Base-by-base conservation (phyloP, 2,113 vertebrate species). In the Scortum barcoo region DNA sequence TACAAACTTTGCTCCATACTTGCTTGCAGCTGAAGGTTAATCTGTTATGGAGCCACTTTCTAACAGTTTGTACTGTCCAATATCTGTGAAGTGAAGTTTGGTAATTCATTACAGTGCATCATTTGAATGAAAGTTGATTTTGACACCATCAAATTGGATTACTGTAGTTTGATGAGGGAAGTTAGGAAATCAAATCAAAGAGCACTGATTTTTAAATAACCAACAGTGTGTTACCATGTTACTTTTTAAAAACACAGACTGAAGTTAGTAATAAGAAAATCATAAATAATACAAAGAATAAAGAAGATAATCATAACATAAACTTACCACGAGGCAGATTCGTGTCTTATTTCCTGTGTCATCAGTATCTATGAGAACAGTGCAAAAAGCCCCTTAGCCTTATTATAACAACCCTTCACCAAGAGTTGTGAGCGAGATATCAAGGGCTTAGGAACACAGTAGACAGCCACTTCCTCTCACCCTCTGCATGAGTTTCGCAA, bases 241-340 rank as follows among this genome's bases (percentile, higher is more conserved):
- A n/a, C 13, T n/a, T 16, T 36, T 16, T 7, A 6, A 13, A 56
- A 58, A 19, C 54, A 36, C 12, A 17, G 4, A 17, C 4, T 42
- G 20, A 0, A 16, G 48, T 26, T 17, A 1, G 24, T 53, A 7
- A 44, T 2, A 26, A 11, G 6, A 17, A 17, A 62, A 42, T 5
- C 3, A 68, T 7, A 17, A 19, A 56, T 53, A n/a, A n/a, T n/a
- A n/a, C n/a, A n/a, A n/a, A n/a, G n/a, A n/a, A n/a, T n/a, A n/a
- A n/a, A n/a, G n/a, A n/a, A n/a, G n/a, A n/a, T n/a, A n/a, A n/a
- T n/a, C n/a, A n/a, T n/a, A n/a, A n/a, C n/a, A n/a, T n/a, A n/a
- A n/a, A 69, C 89, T 89, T 74, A 90, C 91, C 50, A 0, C 9
- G 24, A 62, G 4, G 4, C 10, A 62, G 36, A n/a, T 12, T 22